Percentiles rank a stretch among this genome's conserved stretches.
Evolutionary conservation across 2,113 vertebrate genomes (phyloP).

Genomic region (Macaca nemestrina): DNA sequence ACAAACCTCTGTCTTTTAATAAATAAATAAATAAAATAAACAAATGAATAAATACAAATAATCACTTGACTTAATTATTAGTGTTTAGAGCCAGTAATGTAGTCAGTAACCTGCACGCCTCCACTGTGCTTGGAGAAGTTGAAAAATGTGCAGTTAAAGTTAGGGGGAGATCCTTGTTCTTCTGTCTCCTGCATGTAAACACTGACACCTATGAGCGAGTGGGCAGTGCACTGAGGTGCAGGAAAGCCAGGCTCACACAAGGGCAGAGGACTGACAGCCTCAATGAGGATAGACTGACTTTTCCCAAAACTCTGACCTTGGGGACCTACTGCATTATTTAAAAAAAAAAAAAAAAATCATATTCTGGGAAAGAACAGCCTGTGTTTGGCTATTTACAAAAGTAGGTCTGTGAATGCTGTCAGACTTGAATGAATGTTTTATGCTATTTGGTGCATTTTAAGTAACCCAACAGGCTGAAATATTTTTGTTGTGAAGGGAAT

Average conservation of each 20-base stretch:
- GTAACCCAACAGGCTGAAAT: slow-evolving; percentile 32
- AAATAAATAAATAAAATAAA: background rate
- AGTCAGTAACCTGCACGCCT: background rate
- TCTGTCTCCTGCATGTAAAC: background rate
- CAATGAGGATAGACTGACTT: background rate
- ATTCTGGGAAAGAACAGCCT: slow-evolving; percentile 1
- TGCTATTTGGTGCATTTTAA: slow-evolving; percentile 46
- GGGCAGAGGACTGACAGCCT: background rate
- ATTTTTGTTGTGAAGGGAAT: slow-evolving; percentile 31
- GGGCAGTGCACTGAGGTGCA: background rate
- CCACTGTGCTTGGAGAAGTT: background rate
- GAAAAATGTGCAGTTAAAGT: background rate
- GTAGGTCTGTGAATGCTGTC: slow-evolving; percentile 34
- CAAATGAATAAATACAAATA: background rate
- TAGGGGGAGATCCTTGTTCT: background rate
- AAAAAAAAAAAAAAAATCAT: slow-evolving; percentile 10
- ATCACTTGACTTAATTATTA: slow-evolving; percentile 16
- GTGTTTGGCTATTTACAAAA: slow-evolving; percentile 55
- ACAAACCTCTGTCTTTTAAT: background rate
- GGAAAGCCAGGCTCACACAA: background rate
- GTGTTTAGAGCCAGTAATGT: background rate
- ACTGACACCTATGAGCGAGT: background rate
- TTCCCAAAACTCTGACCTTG: slow-evolving; percentile 44
- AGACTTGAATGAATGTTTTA: slow-evolving; percentile 56
- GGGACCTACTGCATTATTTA: background rate